Evolutionary conservation across 2,113 vertebrate genomes (phyloP), one percentile per base, ranked within the genome.

Genomic region (Festucalex cinctus): DNA sequence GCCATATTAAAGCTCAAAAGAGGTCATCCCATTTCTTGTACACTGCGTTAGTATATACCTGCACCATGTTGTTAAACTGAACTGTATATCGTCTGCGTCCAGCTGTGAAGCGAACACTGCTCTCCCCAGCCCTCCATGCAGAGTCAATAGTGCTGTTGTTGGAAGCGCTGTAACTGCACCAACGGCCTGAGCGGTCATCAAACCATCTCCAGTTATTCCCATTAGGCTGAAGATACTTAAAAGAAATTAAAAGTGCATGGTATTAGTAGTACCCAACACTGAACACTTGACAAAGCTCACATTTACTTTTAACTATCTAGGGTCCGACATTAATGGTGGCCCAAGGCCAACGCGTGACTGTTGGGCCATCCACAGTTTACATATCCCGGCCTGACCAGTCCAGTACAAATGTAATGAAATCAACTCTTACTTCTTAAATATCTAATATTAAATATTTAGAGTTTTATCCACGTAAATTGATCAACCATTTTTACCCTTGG

Each of bases 161-260:
- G 78, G 95, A 95, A 43, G 95, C 94, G 61, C 95, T 96, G 75
- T 97, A 97, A 87, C 94, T 96, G 89, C 95, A 97, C 95, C 95
- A 97, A 70, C 95, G 94, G 12, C 95, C 95, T 9, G 95, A 96
- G 46, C 95, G 93, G 81, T 97, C 95, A 87, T 97, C 95, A 89
- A 97, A 97, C 95, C 95, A 97, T 58, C 95, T 92, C 95, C 95
- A 97, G 74, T 96, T 97, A 82, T 97, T 97, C 12, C 92, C 94
- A 83, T 94, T 95, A 35, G 94, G 93, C 78, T 97, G 95, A 56
- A 97, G 88, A 82, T 95, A 97, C 95, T 97, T 74, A 56, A 69
- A 3, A 65, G 2, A 36, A 39, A 35, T 16, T 12, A 65, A 26
- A 49, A 35, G 12, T 22, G 19, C 61, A 46, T 35, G 0, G 4